phyloP scores from a whole-genome alignment of 2,888 invertebrate species.

The Sarcophaga subvicina region DNA sequence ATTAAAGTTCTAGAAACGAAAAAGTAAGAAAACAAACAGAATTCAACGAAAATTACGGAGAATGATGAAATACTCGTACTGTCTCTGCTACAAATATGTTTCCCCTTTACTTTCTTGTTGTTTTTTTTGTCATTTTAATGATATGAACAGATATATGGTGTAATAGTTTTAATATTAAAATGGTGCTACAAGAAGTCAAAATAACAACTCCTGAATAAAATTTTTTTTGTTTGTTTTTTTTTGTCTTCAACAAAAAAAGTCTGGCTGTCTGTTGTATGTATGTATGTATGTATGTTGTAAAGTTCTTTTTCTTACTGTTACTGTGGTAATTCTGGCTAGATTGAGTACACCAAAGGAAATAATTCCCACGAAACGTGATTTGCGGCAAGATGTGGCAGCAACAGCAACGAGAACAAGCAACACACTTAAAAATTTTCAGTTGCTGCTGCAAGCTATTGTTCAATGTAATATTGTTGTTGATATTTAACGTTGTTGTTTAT shows the following conservation, averaged over 20 bases:
- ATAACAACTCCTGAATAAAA: conserved; percentile 42
- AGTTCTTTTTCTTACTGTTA: conserved; percentile 49
- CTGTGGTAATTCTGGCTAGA: conserved; percentile 55
- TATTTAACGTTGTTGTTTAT: conserved; percentile 29
- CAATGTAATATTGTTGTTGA: conserved; percentile 39
- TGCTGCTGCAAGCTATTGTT: conserved; percentile 56
- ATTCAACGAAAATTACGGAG: no score
- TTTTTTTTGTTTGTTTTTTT: conserved; percentile 35
- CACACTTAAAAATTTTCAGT: conserved; percentile 39
- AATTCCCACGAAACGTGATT: conserved; percentile 72
- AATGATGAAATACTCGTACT: no score
- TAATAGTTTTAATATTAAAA: neutral
- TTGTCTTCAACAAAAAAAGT: neutral
- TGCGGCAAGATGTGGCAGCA: conserved; percentile 64
- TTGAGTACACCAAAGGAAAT: conserved; percentile 60
- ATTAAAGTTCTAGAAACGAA: no score
- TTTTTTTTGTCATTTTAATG: no score
- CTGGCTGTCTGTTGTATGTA: neutral
- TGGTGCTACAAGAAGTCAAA: conserved; percentile 60
- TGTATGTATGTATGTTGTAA: conserved; percentile 16
- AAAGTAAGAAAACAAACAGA: no score
- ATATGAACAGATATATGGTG: no score
- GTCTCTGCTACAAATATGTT: no score
- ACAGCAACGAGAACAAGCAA: neutral
- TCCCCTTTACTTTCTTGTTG: no score